Base-by-base conservation (phyloP, 2,113 vertebrate species). In the Leiothrix lutea region DNA sequence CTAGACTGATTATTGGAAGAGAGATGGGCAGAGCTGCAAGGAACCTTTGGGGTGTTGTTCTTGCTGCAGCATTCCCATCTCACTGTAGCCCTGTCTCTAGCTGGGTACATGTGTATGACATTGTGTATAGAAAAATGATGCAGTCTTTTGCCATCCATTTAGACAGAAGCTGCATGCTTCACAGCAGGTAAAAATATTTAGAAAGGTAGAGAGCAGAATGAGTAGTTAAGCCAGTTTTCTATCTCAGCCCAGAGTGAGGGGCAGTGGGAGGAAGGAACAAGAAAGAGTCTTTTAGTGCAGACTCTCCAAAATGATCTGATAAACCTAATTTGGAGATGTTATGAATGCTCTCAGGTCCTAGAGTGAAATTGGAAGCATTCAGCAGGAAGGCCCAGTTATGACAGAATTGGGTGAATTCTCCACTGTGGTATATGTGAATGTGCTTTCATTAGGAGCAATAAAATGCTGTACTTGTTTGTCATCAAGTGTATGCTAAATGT, bases 381-480 rank as follows among this genome's bases (percentile, higher is more conserved):
- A 83, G 38, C 8, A 53, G 75, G 61, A 82, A 83, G 33, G 15
- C 53, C 9, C 29, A 47, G 50, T 90, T 95, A 60, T 23, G 45
- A 31, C 29, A 67, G 58, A 94, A 50, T 6, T 60, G 53, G 6
- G 13, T 80, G 44, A 60, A 60, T 40, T 75, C 44, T 36, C 17
- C 29, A 18, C 19, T 44, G 20, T 56, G 31, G 62, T 12, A 31
- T 33, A 78, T 66, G 36, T 42, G 42, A 61, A 36, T n/a, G 53
- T 85, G 33, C 47, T 94, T 84, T 85, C 45, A 44, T 61, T 57
- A 61, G 61, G 21, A 74, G 70, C 22, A 10, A 44, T 18, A 69
- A 91, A 83, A 83, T 33, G 31, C n/a, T 77, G 14, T n/a, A 17
- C 57, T 77, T 70, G 40, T 80, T 91, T 91, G 62, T 88, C 66